These are phyloP conservation scores for Pleuronectes platessa DNA, from an alignment of 2,113 vertebrate genomes.

Conservation along the genomic window DNA sequence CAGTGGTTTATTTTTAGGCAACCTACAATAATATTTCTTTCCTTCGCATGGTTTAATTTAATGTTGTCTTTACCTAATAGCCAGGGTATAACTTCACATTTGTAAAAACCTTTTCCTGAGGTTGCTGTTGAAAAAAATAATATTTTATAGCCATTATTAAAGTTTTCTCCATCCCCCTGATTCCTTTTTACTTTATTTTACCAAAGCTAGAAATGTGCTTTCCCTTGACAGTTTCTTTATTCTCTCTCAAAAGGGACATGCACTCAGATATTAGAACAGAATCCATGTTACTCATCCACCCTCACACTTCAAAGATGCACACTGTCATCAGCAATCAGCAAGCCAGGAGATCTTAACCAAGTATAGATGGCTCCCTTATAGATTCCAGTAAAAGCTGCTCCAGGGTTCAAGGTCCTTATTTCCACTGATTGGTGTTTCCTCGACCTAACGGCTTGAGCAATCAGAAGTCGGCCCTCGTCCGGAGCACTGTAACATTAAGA, in stretches of 20 bases:
- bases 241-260: constrained; percentile 20
- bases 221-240: constrained; percentile 18
- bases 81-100: constrained; percentile 9
- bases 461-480: constrained; percentile 20
- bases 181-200: background rate
- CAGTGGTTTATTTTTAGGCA: constrained; percentile 25
- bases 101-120: constrained; percentile 8
- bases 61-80: constrained; percentile 15
- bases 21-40: constrained; percentile 21
- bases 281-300: constrained; percentile 1
- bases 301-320: constrained; percentile 48
- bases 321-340: constrained; percentile 42
- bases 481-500: background rate
- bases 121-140: constrained; percentile 3
- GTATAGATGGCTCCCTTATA: constrained; percentile 16
- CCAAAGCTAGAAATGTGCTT: background rate
- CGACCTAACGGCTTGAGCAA: constrained; percentile 3
- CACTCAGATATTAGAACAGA: constrained; percentile 12
- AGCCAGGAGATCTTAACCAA: constrained; percentile 20
- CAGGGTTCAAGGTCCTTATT: constrained; percentile 1
- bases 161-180: background rate
- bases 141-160: constrained; percentile 11
- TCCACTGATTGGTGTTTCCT: constrained; percentile 39
- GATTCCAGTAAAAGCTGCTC: constrained; percentile 20
- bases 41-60: constrained; percentile 27